Base-by-base conservation (phyloP, 2,888 invertebrate genomes). In the Thymelicus acteon region DNA sequence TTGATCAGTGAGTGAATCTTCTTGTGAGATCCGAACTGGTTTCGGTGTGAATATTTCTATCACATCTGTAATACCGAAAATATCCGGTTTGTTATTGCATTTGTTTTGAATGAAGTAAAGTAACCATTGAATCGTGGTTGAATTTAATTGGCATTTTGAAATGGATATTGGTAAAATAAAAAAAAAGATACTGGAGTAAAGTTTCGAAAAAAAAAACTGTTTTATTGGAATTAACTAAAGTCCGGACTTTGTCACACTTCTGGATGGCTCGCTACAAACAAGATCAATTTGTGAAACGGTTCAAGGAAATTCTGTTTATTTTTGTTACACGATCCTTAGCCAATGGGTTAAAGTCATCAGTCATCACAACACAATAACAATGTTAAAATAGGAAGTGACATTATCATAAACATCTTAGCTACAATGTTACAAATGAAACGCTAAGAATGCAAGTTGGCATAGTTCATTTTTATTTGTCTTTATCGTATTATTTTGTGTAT, bases 1-100 rank as follows among this genome's bases (percentile, higher is more conserved):
- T 80, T 80, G 79, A 77, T 80, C 80, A 79, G 76, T 77, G 75
- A 76, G 78, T 78, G 77, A 76, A 78, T 81, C 77, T 79, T 78
- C 75, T 75, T 74, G 75, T 73, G 71, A 74, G 74, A 75, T 76
- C 75, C 72, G 44, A 75, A 76, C 75, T 71, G 72, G 74, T 75
- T 76, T 73, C 57, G 63, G 72, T 73, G 73, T 71, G 74, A 75
- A 73, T 60, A 72, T 71, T 71, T 72, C 67, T 71, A 75, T 74
- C 66, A 72, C 47, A 71, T 67, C 58, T 60, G 57, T 57, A 68
- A 62, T 63, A 44, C 0, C 44, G 44, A 44, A 44, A 44, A 44
- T 44, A 44, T 44, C 44, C 4, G 44, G 44, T 44, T 44, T 44
- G 8, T 54, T 48, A 24, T 47, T 7, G 47, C 19, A 69, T 69